Percentiles rank a stretch among this genome's conserved stretches.
phyloP scores from a whole-genome alignment of 2,888 invertebrate species.

The Stenotaenia linearis region DNA sequence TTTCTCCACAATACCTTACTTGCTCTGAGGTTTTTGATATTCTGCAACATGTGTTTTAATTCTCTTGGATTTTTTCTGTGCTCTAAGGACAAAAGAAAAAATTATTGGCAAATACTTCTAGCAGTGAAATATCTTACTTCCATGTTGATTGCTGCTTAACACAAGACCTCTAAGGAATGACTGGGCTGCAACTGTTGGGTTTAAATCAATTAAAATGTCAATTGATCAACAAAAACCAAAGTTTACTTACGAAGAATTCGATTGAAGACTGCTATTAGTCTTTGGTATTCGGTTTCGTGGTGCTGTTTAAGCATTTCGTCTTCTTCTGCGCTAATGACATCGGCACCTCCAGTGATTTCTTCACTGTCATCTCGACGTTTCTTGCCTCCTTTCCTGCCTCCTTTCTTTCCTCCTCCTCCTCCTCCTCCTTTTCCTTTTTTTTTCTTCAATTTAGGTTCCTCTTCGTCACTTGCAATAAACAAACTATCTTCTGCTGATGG shows the following conservation, averaged over 20 bases:
- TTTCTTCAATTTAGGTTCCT: not conserved
- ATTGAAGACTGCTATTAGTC: not conserved
- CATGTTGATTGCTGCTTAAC: not conserved
- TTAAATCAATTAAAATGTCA: not conserved
- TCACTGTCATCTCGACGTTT: not conserved
- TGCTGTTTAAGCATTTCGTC: not conserved
- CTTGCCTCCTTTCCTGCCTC: not conserved
- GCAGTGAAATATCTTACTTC: no score
- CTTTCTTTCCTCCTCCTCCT: no score
- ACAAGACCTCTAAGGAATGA: not conserved
- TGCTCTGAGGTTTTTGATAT: not conserved
- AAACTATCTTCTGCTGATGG: not conserved
- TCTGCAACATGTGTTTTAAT: not conserved
- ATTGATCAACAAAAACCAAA: not conserved
- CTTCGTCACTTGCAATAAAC: not conserved
- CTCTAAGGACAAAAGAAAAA: no score
- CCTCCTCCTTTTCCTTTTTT: no score
- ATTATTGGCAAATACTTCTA: no score
- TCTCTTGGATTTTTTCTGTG: not conserved
- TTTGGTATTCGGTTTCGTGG: not conserved
- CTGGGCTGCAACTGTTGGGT: not conserved
- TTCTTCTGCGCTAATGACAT: not conserved
- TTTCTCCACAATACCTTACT: not conserved
- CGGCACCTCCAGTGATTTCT: not conserved
- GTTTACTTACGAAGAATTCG: not conserved